Evolutionary conservation across 2,797 vertebrate species (phyloP), one percentile per base, ranked within the genome.

Genomic region (Crocodylus rhombifer): DNA sequence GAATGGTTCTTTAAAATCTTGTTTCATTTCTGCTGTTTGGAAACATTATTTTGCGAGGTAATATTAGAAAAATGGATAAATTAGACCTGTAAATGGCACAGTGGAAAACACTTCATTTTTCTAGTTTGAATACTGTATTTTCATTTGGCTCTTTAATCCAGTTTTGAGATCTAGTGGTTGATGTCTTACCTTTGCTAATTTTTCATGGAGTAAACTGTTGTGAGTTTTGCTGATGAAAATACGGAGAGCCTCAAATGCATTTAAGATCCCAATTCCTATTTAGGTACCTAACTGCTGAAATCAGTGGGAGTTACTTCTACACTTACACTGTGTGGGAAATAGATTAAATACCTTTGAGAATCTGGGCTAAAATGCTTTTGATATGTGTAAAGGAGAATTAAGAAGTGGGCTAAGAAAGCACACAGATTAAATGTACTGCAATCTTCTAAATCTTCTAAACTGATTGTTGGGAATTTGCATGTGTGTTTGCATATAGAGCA

Each of bases 221-320:
- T 5, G 56, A 88, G 74, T 86, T 95, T 94, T 63, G 61, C 73
- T 91, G 84, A 65, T 26, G 87, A 80, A 79, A 91, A 86, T 92
- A 16, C 88, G 85, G 84, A 51, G 15, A 56, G 91, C 90, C 6
- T 95, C 87, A 62, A 64, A 6, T 5, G 77, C 89, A 88, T 88
- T 75, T 51, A 90, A 82, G 80, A 93, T 76, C 84, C 84, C 87
- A 93, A 94, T 85, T 90, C 85, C 95, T 95, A 87, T 95, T 91
- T 82, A 91, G 87, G 73, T 86, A 51, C 80, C 82, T 87, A 76
- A 91, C 55, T 95, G 80, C 87, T 85, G 93, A 91, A 58, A 92
- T 36, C 90, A 91, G 92, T n/a, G 91, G 30, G 88, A 93, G 86
- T 95, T 90, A 92, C 74, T 10, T 51, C 42, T 51, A 65, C 28